These are phyloP conservation scores for Meleagris gallopavo DNA, from an alignment of 2,113 vertebrate species.

Conservation along the genomic window DNA sequence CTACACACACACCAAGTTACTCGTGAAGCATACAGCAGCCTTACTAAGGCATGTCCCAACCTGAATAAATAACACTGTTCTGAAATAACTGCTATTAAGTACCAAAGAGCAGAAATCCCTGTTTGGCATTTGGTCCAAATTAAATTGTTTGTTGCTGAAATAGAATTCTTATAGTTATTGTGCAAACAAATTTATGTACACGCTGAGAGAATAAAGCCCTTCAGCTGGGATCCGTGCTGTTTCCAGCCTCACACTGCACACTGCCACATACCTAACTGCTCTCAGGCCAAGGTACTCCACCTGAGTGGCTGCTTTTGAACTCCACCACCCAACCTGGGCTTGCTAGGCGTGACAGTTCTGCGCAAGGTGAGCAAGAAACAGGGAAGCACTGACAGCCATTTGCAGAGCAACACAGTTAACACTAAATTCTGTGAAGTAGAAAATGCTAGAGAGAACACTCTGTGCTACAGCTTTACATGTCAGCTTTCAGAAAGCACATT, in stretches of 20 bases:
- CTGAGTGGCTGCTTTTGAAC: background rate
- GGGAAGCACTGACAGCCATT: background rate
- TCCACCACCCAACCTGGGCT: background rate
- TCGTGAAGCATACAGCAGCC: background rate
- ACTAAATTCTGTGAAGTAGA: background rate
- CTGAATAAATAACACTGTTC: background rate
- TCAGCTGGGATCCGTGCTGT: background rate
- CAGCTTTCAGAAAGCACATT: background rate
- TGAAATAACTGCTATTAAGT: background rate
- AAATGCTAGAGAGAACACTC: background rate
- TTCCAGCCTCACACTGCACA: background rate
- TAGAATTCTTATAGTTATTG: background rate
- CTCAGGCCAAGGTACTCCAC: background rate
- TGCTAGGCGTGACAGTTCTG: rapidly evolving
- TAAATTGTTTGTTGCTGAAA: background rate
- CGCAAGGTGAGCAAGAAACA: background rate
- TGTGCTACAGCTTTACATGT: background rate
- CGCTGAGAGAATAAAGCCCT: background rate
- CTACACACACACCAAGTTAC: background rate
- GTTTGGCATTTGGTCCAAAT: background rate
- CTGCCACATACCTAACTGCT: background rate
- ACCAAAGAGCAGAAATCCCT: background rate
- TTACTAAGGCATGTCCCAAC: background rate
- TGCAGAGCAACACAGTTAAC: background rate
- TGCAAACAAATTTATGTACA: background rate